Percentiles rank a stretch among this genome's conserved stretches.
phyloP scores from a whole-genome alignment of 2,888 invertebrate species.

The Troides helena region DNA sequence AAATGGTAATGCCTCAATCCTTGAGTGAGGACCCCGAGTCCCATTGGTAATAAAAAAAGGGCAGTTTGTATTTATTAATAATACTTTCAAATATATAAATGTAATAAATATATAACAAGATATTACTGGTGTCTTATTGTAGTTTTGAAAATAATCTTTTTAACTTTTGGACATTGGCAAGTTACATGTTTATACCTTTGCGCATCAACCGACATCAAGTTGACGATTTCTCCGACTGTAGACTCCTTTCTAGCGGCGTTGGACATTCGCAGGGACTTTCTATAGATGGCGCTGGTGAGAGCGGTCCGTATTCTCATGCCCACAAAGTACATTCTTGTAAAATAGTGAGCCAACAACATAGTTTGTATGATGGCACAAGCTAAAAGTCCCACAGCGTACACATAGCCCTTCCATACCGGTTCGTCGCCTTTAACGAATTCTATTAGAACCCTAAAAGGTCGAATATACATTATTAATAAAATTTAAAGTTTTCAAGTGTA shows the following conservation, averaged over 20 bases:
- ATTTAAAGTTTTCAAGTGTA: neutral
- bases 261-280: constrained; percentile 90
- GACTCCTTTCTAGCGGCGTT: constrained; percentile 89
- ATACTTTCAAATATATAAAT: no score
- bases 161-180: neutral
- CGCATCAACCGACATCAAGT: constrained; percentile 95
- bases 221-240: constrained; percentile 95
- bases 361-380: constrained; percentile 89
- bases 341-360: constrained; percentile 92
- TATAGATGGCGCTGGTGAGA: constrained; percentile 93
- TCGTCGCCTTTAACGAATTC: constrained; percentile 83
- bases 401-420: constrained; percentile 91
- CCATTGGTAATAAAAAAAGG: no score
- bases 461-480: neutral
- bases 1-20: no score
- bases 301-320: constrained; percentile 95
- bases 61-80: no score
- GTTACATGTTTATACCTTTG: constrained; percentile 77
- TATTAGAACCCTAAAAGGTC: constrained; percentile 82
- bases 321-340: constrained; percentile 93
- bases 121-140: neutral
- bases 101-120: neutral
- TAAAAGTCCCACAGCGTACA: constrained; percentile 89
- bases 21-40: no score
- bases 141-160: neutral